These are phyloP conservation scores for Yasuhikotakia modesta DNA, from an alignment of 2,797 vertebrate species.

Conservation along the genomic window DNA sequence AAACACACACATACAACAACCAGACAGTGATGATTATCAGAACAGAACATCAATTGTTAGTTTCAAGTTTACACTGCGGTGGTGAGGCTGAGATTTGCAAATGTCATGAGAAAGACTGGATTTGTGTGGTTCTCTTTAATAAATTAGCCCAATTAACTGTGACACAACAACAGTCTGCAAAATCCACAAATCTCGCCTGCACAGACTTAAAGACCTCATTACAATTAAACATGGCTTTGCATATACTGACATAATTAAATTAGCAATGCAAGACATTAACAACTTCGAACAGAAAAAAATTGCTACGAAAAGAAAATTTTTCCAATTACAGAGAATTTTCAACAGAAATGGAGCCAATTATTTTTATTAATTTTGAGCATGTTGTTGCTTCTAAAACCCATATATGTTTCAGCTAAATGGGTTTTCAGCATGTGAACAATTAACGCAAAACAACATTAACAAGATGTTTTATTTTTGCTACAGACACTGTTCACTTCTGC, in stretches of 20 bases:
- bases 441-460: conserved; percentile 54
- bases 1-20: conserved; percentile 31
- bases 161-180: neutral
- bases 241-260: conserved; percentile 6
- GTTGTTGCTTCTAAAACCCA: neutral
- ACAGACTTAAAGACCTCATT: neutral
- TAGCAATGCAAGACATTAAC: neutral
- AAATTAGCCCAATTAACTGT: neutral
- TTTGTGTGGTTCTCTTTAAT: too few species aligned
- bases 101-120: neutral
- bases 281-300: neutral
- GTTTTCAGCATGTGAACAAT: neutral
- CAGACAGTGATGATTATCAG: neutral
- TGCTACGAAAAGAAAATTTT: neutral
- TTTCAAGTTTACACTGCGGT: neutral
- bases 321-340: neutral
- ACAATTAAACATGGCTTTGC: neutral
- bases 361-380: neutral
- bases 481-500: conserved; percentile 69
- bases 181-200: neutral
- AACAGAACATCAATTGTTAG: neutral
- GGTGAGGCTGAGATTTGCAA: too few species aligned
- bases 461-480: neutral
- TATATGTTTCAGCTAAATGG: neutral
- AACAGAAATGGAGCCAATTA: neutral